Percentiles rank a stretch among this genome's conserved stretches.
Conservation (phyloP, 2,113 vertebrate species). For the Apistogramma diplotaenia region DNA sequence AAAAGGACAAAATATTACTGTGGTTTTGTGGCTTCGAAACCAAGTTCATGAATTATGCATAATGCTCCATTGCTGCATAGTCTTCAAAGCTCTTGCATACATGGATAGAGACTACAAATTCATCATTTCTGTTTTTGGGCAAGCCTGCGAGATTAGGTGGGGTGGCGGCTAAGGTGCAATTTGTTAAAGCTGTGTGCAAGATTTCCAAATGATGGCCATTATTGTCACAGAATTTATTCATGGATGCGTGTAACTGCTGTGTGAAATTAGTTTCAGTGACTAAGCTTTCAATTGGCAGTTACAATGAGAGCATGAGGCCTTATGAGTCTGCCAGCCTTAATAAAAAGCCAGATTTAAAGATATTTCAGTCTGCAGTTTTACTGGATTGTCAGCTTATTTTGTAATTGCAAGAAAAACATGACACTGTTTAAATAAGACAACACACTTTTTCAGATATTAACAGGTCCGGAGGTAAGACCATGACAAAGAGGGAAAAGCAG, state of each 20-base stretch:
- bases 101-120: slow-evolving; percentile 46
- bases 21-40: slow-evolving; percentile 45
- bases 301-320: not conserved
- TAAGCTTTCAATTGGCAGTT: not conserved
- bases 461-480: not conserved
- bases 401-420: not conserved
- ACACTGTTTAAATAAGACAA: not conserved
- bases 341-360: slow-evolving; percentile 2
- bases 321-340: not conserved
- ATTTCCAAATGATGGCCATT: slow-evolving; percentile 30
- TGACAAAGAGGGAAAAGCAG: not conserved
- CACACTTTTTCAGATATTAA: not conserved
- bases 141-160: slow-evolving; percentile 12
- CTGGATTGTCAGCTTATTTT: not conserved
- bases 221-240: slow-evolving; percentile 25
- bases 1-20: slow-evolving; percentile 40
- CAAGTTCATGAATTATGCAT: slow-evolving; percentile 65
- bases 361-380: slow-evolving; percentile 2
- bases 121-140: slow-evolving; percentile 38
- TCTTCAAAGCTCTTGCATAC: slow-evolving; percentile 53
- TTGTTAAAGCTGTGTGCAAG: slow-evolving; percentile 15
- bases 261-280: slow-evolving; percentile 28
- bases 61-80: slow-evolving; percentile 43
- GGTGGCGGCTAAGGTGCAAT: not conserved
- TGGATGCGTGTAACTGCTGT: slow-evolving; percentile 4